A percentile compares a stretch with the other conserved stretches of the same genome.
Evolutionary conservation across 37 sponge, comb jelly and placozoan species (phyloP).

Genomic region (Chondrilla cf. caribensis): DNA sequence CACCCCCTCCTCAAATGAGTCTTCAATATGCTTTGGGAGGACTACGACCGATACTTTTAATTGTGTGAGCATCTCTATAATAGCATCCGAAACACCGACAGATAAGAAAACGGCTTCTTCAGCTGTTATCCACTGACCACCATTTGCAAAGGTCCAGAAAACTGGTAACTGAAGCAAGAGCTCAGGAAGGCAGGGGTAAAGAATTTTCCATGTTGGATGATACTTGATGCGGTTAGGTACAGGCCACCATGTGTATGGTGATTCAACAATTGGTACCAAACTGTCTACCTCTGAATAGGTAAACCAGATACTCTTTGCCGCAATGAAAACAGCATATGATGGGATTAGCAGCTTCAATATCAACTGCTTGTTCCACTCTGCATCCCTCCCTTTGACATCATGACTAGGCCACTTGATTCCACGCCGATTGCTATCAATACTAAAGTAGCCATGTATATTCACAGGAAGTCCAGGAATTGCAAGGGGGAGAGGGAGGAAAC

Average conservation of each 20-base stretch:
- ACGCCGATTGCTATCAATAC: constrained; percentile 60
- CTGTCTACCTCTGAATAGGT: background rate
- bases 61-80: background rate
- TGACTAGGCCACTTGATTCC: constrained; percentile 77
- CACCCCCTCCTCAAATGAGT: background rate
- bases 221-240: background rate
- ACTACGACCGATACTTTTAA: background rate
- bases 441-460: constrained; percentile 80
- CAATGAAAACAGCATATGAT: constrained; percentile 54
- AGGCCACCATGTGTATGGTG: constrained; percentile 17
- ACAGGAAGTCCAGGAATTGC: constrained; percentile 47
- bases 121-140: constrained; percentile 45
- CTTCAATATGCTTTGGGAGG: background rate
- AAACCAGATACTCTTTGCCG: background rate
- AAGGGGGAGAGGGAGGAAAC: constrained; percentile 76
- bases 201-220: background rate
- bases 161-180: constrained; percentile 2
- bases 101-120: constrained; percentile 39
- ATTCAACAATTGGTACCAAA: background rate
- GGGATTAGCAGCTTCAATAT: constrained; percentile 30
- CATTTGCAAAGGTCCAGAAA: constrained; percentile 48
- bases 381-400: constrained; percentile 66
- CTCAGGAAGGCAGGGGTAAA: background rate
- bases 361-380: constrained; percentile 69
- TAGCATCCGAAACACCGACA: background rate